A percentile compares a stretch with the other conserved stretches of the same genome.
Conservation (phyloP, 1,140 invertebrate species). For the Tenebrio molitor region DNA sequence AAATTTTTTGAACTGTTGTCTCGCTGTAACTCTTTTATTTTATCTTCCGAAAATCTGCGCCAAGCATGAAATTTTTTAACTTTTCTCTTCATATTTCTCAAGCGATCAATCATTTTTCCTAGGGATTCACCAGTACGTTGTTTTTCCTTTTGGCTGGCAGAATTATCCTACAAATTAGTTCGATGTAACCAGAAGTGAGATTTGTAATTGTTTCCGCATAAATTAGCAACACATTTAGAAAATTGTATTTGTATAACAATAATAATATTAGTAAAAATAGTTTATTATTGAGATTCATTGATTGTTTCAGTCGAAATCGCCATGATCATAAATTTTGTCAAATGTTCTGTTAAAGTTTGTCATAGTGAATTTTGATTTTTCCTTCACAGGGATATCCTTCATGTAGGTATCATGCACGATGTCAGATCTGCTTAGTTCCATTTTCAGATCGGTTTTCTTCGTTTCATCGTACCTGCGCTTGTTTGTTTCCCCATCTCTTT, state of each 20-base stretch:
- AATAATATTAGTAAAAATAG: no score
- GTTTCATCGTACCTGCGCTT: neutral
- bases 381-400: conserved; percentile 52
- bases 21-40: conserved; percentile 55
- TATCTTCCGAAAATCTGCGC: conserved; percentile 35
- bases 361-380: conserved; percentile 52
- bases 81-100: conserved; percentile 3
- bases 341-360: conserved; percentile 19
- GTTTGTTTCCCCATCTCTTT: neutral
- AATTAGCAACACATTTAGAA: no score
- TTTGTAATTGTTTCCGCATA: neutral
- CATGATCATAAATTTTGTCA: neutral
- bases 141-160: conserved; percentile 14
- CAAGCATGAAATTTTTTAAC: neutral
- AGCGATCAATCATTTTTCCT: conserved; percentile 2
- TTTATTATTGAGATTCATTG: no score
- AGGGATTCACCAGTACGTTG: conserved; percentile 25
- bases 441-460: conserved; percentile 9
- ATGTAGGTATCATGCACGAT: conserved; percentile 10
- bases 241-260: no score
- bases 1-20: conserved; percentile 52
- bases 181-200: neutral
- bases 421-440: conserved; percentile 53
- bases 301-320: no score
- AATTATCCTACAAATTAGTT: conserved; percentile 16